These are phyloP conservation scores for Glyphotaelius pellucidus DNA, from an alignment of 2,888 invertebrate genomes.

Conservation along the genomic window DNA sequence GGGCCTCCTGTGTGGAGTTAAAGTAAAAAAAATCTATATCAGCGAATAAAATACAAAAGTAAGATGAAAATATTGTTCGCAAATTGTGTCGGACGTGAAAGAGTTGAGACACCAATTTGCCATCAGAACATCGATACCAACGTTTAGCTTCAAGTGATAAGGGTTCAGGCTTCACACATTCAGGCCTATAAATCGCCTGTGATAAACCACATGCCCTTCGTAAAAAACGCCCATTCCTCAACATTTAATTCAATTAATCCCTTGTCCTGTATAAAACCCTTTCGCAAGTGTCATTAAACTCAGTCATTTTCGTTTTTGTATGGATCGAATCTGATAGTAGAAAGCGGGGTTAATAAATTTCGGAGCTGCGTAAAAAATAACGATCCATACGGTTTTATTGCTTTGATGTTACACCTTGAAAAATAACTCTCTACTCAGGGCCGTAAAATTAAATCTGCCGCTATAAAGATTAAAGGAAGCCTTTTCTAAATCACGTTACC, in stretches of 20 bases:
- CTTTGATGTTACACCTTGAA: not conserved
- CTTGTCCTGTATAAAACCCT: constrained; percentile 3
- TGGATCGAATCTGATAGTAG: not conserved
- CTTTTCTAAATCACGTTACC: not conserved
- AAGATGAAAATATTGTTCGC: no score
- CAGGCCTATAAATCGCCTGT: constrained; percentile 15
- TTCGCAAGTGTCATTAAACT: not conserved
- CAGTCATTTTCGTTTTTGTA: not conserved
- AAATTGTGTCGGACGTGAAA: not conserved
- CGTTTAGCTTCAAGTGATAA: constrained; percentile 35
- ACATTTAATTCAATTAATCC: not conserved
- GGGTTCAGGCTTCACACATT: constrained; percentile 10
- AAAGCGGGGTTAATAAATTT: constrained; percentile 4
- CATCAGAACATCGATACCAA: constrained; percentile 42
- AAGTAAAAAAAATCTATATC: no score
- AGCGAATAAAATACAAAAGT: not conserved
- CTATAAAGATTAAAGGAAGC: not conserved
- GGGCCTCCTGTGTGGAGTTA: no score
- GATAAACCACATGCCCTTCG: not conserved
- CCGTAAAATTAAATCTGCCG: not conserved
- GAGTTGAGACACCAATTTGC: constrained; percentile 29
- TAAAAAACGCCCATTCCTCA: constrained; percentile 5
- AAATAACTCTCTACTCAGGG: constrained; percentile 2
- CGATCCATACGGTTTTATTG: constrained; percentile 9
- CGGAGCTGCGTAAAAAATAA: constrained; percentile 14